Evolutionary conservation across 2,797 vertebrate genomes (phyloP).

Genomic region (Fundulus diaphanus): DNA sequence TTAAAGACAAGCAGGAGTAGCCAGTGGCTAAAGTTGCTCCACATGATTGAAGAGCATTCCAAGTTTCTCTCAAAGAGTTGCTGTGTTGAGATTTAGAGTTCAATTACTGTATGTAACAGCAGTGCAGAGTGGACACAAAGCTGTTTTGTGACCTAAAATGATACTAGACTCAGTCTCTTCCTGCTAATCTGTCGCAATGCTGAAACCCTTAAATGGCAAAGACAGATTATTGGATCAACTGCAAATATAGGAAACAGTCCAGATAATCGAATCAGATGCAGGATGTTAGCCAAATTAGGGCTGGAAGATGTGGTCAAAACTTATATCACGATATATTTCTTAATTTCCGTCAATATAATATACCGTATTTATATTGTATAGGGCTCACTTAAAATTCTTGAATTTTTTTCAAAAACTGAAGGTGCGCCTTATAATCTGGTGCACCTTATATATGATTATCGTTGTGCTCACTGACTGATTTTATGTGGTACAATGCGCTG

Average conservation of each 20-base stretch:
- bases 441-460: too few relatives aligned
- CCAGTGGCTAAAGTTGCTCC: background rate
- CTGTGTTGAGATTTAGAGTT: background rate
- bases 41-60: background rate
- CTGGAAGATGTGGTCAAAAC: too few relatives aligned
- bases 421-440: too few relatives aligned
- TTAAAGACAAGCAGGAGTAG: background rate
- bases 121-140: background rate
- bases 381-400: too few relatives aligned
- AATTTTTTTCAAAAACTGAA: too few relatives aligned
- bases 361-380: too few relatives aligned
- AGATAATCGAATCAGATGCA: background rate
- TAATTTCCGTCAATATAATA: too few relatives aligned
- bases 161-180: background rate
- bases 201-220: background rate
- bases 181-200: background rate
- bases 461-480: too few relatives aligned
- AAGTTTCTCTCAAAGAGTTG: background rate
- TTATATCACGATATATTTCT: too few relatives aligned
- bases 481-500: too few relatives aligned
- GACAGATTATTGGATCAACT: background rate
- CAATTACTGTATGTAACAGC: background rate
- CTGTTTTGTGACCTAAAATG: background rate
- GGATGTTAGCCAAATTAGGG: background rate
- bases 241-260: background rate